These are phyloP conservation scores for Mugil cephalus DNA, from an alignment of 2,113 vertebrate genomes.

Conservation along the genomic window DNA sequence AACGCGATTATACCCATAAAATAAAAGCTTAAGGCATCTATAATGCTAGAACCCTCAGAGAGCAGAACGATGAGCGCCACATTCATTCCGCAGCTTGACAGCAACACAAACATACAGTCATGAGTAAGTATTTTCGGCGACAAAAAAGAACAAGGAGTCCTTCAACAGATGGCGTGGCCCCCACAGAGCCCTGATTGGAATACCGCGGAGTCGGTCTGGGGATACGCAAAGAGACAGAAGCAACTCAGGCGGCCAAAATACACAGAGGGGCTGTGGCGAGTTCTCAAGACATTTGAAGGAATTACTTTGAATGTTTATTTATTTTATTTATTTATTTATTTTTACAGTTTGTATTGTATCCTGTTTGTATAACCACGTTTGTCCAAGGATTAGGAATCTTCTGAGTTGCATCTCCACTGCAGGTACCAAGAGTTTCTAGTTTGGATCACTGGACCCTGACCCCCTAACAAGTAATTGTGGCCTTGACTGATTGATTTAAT, in stretches of 20 bases:
- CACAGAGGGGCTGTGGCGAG: neutral
- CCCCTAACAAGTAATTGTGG: too few species aligned
- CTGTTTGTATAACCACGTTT: neutral
- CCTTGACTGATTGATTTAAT: conserved; percentile 15
- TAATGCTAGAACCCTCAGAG: neutral
- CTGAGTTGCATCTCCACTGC: too few species aligned
- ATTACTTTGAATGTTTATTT: too few species aligned
- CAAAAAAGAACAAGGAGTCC: conserved; percentile 24
- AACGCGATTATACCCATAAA: too few species aligned
- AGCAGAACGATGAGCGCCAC: neutral
- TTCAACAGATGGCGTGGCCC: conserved; percentile 18
- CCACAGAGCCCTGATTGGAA: conserved; percentile 21
- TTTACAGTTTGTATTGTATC: neutral
- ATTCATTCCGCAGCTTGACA: conserved; percentile 1
- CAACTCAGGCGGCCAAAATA: conserved; percentile 15
- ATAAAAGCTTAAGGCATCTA: too few species aligned
- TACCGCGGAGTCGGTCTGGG: conserved; percentile 14
- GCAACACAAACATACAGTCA: conserved; percentile 2
- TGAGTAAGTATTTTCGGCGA: neutral
- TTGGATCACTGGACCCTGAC: conserved; percentile 3
- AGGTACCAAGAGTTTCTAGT: neutral
- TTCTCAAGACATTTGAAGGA: conserved; percentile 16
- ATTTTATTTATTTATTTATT: too few species aligned
- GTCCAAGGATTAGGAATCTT: too few species aligned
- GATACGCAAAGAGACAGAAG: conserved; percentile 19